Base-by-base conservation (phyloP, 92 coral and sea anemone genomes). In the Desmophyllum pertusum region DNA sequence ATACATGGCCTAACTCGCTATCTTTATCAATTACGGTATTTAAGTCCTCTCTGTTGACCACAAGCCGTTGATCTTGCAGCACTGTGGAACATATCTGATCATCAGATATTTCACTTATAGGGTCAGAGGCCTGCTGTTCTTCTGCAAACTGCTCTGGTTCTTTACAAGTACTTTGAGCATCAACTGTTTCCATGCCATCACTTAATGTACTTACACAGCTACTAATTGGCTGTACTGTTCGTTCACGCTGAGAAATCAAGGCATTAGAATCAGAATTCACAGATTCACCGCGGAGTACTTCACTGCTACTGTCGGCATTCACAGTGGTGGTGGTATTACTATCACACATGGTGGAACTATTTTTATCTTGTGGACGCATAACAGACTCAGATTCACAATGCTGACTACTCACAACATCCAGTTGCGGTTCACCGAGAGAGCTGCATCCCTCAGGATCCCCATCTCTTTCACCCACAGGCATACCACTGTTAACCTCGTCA, bases 361-460 rank as follows among this genome's bases (percentile, higher is more conserved):
- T 19, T 61, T 10, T 35, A 61, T 35, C 61, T 40, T 62, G 72
- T n/a, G n/a, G n/a, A 17, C 19, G 0, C 1, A 30, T 19, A 62
- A 40, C 13, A 78, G 40, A 50, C 18, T 78, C 72, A n/a, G 42
- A 30, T 13, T 40, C 65, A 8, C 45, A 45, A 17, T 45, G 31
- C 19, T 31, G 29, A 23, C 46, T 35, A 23, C 46, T 43, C 11
- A 27, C 81, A 40, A 10, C 4, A 6, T n/a, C 25, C 2, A n/a
- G 48, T 36, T 80, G 51, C 6, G 48, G 84, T 8, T 80, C 84
- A 38, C 72, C 86, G 33, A 82, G n/a, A 30, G 61, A 57, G 64
- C 39, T 82, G 43, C 71, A 71, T 4, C 86, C 86, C 42, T 82
- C 86, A 52, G 71, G 86, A 13, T n/a, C 71, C 27, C 77, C 86